A percentile compares a stretch with the other conserved stretches of the same genome.
These are phyloP conservation scores for Burhinus bistriatus DNA, from an alignment of 2,113 vertebrate species.

Conservation along the genomic window DNA sequence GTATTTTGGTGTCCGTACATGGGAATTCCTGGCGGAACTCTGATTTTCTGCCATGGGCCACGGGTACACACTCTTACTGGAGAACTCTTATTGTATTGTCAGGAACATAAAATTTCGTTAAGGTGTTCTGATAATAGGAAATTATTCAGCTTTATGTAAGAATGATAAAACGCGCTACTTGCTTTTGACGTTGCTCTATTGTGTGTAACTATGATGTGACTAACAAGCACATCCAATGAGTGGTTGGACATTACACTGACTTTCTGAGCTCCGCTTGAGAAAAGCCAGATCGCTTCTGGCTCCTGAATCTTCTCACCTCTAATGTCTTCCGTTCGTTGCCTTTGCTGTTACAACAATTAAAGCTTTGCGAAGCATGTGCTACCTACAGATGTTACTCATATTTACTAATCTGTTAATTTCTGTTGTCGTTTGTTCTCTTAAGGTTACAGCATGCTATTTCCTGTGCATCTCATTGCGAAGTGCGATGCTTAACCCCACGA, in stretches of 20 bases:
- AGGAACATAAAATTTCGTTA: not conserved
- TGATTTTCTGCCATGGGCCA: not conserved
- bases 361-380: not conserved
- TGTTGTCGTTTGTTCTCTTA: not conserved
- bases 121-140: not conserved
- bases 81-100: not conserved
- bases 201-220: not conserved
- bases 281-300: not conserved
- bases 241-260: fast-evolving
- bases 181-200: not conserved
- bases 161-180: not conserved
- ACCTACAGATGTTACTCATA: not conserved
- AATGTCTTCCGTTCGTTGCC: not conserved
- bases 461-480: not conserved
- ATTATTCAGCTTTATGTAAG: not conserved
- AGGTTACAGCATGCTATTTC: not conserved
- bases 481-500: not conserved
- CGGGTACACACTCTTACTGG: too few relatives aligned
- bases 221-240: too few relatives aligned
- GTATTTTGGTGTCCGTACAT: not conserved
- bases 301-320: not conserved
- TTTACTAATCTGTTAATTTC: not conserved
- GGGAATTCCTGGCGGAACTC: not conserved
- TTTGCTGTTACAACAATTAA: not conserved
- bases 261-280: not conserved